A percentile compares a stretch with the other conserved stretches of the same genome.
Conservation (phyloP, 1,140 invertebrate genomes). For the Calycopis cecrops region DNA sequence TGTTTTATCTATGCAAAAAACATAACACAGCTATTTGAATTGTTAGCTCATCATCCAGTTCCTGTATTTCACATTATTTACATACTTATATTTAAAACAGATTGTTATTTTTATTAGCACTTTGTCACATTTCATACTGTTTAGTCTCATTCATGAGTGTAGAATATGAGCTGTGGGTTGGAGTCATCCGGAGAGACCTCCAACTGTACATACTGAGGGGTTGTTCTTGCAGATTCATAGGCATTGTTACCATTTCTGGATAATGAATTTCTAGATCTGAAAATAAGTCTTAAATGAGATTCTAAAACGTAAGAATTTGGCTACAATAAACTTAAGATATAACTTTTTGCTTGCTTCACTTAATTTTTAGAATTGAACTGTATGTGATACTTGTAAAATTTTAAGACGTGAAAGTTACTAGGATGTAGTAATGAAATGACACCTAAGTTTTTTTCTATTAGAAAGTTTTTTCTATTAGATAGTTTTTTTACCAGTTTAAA, state of each 20-base stretch:
- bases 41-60: neutral
- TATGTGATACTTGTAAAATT: no score
- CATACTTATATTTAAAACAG: neutral
- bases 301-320: no score
- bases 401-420: no score
- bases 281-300: constrained; percentile 21
- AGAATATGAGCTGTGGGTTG: constrained; percentile 63
- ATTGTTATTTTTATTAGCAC: neutral
- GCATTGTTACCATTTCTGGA: constrained; percentile 49
- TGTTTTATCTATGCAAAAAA: neutral
- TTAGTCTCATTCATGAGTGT: constrained; percentile 51
- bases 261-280: constrained; percentile 63
- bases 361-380: no score
- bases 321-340: no score
- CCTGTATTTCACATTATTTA: constrained; percentile 15
- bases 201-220: constrained; percentile 59
- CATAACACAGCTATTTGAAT: constrained; percentile 8
- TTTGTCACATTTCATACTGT: constrained; percentile 19
- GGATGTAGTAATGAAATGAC: no score
- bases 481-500: no score
- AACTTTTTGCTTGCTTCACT: no score
- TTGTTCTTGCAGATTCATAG: constrained; percentile 62
- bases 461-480: no score
- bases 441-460: no score
- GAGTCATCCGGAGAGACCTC: constrained; percentile 64